Evolutionary conservation across 2,888 invertebrate genomes (phyloP).

Genomic region (Caradrina clavipalpis): DNA sequence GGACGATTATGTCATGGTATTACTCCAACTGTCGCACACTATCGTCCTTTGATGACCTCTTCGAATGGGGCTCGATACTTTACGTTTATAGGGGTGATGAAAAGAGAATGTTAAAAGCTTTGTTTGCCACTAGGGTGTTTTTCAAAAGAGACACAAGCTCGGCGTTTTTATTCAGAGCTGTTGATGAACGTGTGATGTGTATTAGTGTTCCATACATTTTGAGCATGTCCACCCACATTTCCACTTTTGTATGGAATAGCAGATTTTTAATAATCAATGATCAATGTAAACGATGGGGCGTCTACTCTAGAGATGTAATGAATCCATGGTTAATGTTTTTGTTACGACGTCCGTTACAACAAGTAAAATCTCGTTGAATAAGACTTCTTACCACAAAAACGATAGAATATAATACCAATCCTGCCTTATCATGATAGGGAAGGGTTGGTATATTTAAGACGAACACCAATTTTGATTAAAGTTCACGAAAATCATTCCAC

Average conservation of each 20-base stretch:
- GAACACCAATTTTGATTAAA: not conserved
- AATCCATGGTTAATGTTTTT: too few species aligned
- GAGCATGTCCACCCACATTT: too few species aligned
- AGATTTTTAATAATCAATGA: too few species aligned
- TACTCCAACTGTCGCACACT: constrained; percentile 35
- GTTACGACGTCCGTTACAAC: too few species aligned
- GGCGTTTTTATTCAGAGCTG: too few species aligned
- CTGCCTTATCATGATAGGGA: not conserved
- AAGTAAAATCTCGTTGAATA: not conserved
- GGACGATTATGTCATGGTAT: constrained; percentile 80
- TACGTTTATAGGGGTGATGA: constrained; percentile 4
- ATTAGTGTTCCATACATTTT: too few species aligned
- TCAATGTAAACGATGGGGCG: too few species aligned
- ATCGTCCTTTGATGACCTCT: constrained; percentile 40
- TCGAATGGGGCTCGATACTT: constrained; percentile 24
- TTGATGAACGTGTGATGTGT: too few species aligned
- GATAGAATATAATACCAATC: not conserved
- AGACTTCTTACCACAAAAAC: not conserved
- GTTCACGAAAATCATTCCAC: not conserved
- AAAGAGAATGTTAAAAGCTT: constrained; percentile 8
- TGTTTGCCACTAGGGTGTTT: not conserved
- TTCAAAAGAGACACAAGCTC: too few species aligned
- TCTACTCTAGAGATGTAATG: too few species aligned
- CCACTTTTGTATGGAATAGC: too few species aligned
- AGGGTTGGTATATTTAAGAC: not conserved